Evolutionary conservation across 1,140 invertebrate species (phyloP).

Genomic region (Olivierus martensii): DNA sequence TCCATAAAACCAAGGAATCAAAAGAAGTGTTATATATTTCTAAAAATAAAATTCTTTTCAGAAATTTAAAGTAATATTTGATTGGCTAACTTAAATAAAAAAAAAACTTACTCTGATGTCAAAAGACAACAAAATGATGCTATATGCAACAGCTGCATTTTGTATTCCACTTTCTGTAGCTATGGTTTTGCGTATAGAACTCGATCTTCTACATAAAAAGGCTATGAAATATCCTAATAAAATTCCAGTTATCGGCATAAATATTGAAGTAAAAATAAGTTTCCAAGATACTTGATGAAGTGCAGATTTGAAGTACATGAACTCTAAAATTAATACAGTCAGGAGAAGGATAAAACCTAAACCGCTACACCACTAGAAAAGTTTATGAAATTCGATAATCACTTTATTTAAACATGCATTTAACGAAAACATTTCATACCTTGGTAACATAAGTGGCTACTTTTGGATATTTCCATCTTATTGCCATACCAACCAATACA

Average conservation of each 20-base stretch:
- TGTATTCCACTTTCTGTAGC: conserved; percentile 35
- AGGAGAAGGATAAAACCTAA: conserved; percentile 21
- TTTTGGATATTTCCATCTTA: conserved; percentile 26
- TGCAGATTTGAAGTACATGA: conserved; percentile 25
- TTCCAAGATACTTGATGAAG: conserved; percentile 27
- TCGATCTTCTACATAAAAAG: conserved; percentile 23
- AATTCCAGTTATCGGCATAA: conserved; percentile 30
- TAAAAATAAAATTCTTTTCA: too few species aligned
- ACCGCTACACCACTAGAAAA: too few species aligned
- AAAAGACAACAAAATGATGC: conserved; percentile 24
- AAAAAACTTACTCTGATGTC: conserved; percentile 20
- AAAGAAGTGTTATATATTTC: too few species aligned
- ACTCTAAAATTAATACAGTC: conserved; percentile 21
- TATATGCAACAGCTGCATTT: conserved; percentile 28
- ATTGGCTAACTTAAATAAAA: too few species aligned
- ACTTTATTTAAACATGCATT: too few species aligned
- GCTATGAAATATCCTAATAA: conserved; percentile 28
- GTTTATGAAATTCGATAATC: too few species aligned
- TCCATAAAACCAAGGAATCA: too few species aligned
- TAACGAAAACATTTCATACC: too few species aligned
- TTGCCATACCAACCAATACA: conserved; percentile 25
- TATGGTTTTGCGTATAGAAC: conserved; percentile 26
- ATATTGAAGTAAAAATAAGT: conserved; percentile 25
- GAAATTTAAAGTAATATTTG: too few species aligned
- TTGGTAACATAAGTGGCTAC: conserved; percentile 24